Base-by-base conservation (phyloP, 1,140 invertebrate genomes). In the Saccostrea cuccullata region DNA sequence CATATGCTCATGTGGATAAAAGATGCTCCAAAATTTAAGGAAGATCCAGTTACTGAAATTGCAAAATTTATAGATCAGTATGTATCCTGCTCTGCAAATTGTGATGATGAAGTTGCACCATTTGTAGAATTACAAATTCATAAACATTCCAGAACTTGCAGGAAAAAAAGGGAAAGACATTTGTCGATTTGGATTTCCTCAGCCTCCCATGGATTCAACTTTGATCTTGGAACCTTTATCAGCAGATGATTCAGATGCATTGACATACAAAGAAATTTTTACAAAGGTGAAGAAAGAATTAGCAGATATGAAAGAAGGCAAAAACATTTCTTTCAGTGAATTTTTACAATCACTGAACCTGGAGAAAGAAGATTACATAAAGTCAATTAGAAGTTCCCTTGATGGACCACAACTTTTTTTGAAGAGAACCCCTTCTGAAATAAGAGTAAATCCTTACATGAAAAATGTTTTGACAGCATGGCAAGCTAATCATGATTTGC, bases 141-240 rank as follows among this genome's bases (percentile, higher is more conserved):
- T 20, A 90, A 87, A 86, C 89, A 91, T 82, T 85, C 89, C 3
- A 87, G 89, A 67, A 85, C 86, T 6, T 91, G 90, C 77, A 87
- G 82, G 83, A 91, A 91, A 36, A n/a, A 88, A 90, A 70, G 55
- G 88, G 23, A 77, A 89, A 60, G 40, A 70, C 17, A 40, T 85
- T 5, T 91, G 91, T 86, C 56, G 90, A 47, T 91, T 91, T 89
- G 87, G 88, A 23, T 91, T 91, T 73, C 90, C 90, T 30, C 36
- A 86, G 1, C 90, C 90, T 55, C 90, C 89, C 12, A 86, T 91
- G 85, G 8, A 70, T 30, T 64, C 20, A 89, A 89, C 88, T 83
- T 23, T 47, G 56, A 89, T 91, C 30, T 87, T 91, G 60, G 89
- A 90, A 86, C 91, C 90, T 55, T 73, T 88, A 36, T 70, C 87